Percentiles rank a stretch among this genome's conserved stretches.
phyloP scores from a whole-genome alignment of 2,113 vertebrate species.

The Macroglossus sobrinus region DNA sequence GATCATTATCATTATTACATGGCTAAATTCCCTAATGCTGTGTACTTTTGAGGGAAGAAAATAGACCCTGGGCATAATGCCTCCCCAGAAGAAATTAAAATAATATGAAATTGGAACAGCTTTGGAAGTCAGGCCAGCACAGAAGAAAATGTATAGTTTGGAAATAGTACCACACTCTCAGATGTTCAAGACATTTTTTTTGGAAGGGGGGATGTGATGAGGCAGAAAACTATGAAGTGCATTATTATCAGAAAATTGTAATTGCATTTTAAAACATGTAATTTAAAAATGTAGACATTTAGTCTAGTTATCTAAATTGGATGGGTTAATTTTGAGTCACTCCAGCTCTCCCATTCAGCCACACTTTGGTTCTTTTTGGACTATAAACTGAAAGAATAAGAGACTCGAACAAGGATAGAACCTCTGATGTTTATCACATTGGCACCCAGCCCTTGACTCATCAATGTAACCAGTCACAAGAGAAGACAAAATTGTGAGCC shows the following conservation, averaged over 20 bases:
- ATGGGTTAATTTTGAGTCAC: not conserved
- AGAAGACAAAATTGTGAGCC: not conserved
- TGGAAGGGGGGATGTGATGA: not conserved
- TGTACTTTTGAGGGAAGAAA: not conserved
- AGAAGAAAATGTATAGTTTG: not conserved
- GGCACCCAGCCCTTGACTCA: not conserved
- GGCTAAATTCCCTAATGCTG: not conserved
- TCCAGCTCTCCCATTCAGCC: not conserved
- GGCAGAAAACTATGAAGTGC: slow-evolving; percentile 15
- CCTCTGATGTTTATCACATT: not conserved
- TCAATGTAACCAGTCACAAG: not conserved
- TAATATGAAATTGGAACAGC: not conserved
- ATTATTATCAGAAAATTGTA: slow-evolving; percentile 8
- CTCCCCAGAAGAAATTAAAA: slow-evolving; percentile 32
- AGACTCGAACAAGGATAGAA: not conserved
- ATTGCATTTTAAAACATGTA: not conserved
- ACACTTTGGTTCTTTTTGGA: not conserved
- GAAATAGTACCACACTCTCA: not conserved
- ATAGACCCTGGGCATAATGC: not conserved
- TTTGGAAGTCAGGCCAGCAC: not conserved
- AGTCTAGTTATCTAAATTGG: not conserved
- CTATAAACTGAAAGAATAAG: not conserved
- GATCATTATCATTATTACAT: not conserved
- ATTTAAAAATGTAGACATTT: not conserved
- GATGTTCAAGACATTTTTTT: not conserved